phyloP scores from a whole-genome alignment of 2,888 invertebrate genomes.

The Acheta domesticus region DNA sequence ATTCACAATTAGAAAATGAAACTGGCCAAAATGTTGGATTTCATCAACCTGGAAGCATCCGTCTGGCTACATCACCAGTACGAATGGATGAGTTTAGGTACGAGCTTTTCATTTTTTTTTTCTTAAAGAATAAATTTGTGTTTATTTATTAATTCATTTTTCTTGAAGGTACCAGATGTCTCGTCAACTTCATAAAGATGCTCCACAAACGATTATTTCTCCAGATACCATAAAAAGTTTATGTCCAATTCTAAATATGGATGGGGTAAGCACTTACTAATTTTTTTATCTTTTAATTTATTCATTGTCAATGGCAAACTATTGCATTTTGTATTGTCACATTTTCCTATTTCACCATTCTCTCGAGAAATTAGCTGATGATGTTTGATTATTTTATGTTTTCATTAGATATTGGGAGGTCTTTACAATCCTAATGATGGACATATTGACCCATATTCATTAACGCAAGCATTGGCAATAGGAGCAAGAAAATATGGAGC shows the following conservation, averaged over 20 bases:
- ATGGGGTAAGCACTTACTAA: background rate
- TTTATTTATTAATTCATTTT: background rate
- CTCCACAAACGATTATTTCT: background rate
- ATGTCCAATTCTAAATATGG: constrained; percentile 1
- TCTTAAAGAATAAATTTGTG: background rate
- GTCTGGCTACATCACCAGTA: background rate
- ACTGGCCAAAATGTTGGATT: background rate
- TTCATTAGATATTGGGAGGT: background rate
- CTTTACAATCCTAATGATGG: background rate
- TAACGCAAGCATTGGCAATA: background rate
- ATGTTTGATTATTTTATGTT: background rate
- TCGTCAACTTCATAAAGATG: background rate
- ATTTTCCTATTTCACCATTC: too few species aligned
- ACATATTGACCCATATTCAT: background rate
- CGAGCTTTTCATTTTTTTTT: background rate
- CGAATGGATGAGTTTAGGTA: background rate
- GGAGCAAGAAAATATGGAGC: background rate
- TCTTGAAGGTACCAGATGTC: background rate
- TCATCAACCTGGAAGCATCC: constrained; percentile 1
- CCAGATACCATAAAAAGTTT: background rate
- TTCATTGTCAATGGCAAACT: too few species aligned
- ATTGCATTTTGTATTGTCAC: too few species aligned
- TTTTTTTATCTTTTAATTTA: too few species aligned
- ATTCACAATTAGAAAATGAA: background rate
- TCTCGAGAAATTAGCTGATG: background rate